Conservation (phyloP, 2,888 invertebrate genomes). For the Rutpela maculata region DNA sequence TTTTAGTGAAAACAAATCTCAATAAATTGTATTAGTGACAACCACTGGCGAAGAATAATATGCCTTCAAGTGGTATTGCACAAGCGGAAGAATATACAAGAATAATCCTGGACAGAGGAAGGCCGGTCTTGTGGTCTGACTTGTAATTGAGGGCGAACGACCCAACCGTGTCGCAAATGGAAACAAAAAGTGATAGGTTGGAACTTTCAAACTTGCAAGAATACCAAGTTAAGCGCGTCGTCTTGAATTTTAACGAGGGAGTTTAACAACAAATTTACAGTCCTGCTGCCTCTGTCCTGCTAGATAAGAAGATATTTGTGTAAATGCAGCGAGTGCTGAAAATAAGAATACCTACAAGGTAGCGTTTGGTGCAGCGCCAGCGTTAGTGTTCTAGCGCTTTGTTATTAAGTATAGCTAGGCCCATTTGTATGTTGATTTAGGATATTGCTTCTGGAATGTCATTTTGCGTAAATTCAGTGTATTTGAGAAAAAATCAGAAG, state of each 20-base stretch:
- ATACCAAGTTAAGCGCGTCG: conserved; percentile 21
- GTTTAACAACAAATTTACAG: conserved; percentile 21
- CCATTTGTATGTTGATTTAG: too few relatives aligned
- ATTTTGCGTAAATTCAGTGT: too few relatives aligned
- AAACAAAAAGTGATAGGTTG: conserved; percentile 36
- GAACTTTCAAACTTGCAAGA: conserved; percentile 28
- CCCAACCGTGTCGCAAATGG: conserved; percentile 38
- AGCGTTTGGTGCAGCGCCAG: neutral
- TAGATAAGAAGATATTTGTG: conserved; percentile 18
- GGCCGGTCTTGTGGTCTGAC: conserved; percentile 38
- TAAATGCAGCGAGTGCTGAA: neutral
- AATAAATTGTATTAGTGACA: neutral
- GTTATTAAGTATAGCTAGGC: too few relatives aligned
- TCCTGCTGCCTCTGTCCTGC: neutral
- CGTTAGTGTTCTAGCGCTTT: neutral
- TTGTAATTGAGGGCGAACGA: conserved; percentile 44
- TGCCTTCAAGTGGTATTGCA: conserved; percentile 25
- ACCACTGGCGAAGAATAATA: neutral
- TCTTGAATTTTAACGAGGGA: conserved; percentile 31
- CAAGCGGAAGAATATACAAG: conserved; percentile 42
- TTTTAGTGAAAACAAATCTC: neutral
- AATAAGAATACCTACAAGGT: conserved; percentile 1
- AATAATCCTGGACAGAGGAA: conserved; percentile 36
- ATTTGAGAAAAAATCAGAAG: too few relatives aligned
- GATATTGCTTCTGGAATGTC: too few relatives aligned